Evolutionary conservation across 2,888 invertebrate species (phyloP).

Genomic region (Hypercompe scribonia): DNA sequence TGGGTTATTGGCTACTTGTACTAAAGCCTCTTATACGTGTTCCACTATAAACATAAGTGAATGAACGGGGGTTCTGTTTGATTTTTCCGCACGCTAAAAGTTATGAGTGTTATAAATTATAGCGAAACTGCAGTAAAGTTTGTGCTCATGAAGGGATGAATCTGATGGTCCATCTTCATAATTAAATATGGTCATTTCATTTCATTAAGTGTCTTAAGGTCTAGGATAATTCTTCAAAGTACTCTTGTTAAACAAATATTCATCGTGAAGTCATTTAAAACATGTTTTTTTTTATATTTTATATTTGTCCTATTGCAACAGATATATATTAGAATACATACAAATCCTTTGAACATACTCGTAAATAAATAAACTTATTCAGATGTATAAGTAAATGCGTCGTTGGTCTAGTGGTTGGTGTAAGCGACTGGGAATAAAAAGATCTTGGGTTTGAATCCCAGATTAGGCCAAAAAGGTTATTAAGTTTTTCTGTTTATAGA

Average conservation of each 20-base stretch:
- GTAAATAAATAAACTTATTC: too few relatives aligned
- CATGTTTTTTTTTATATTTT: neutral
- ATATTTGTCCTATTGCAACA: too few relatives aligned
- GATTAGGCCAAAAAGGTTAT: too few relatives aligned
- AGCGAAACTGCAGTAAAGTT: neutral
- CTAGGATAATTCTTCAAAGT: neutral
- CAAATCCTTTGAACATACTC: neutral
- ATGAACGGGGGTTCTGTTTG: constrained; percentile 14
- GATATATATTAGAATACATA: too few relatives aligned
- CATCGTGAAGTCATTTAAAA: neutral
- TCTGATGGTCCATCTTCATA: neutral
- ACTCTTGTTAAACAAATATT: neutral
- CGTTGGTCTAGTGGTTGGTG: too few relatives aligned
- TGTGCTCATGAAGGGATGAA: neutral
- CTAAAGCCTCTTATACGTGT: constrained; percentile 27
- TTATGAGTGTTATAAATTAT: constrained; percentile 4
- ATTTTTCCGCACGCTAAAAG: neutral
- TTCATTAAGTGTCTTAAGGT: neutral
- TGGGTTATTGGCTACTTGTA: constrained; percentile 51
- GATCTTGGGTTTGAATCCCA: too few relatives aligned
- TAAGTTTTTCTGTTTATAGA: too few relatives aligned
- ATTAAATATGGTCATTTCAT: neutral
- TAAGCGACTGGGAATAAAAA: too few relatives aligned
- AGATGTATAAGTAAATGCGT: too few relatives aligned
- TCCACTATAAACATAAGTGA: constrained; percentile 34